These are phyloP conservation scores for Emmelina monodactyla DNA, from an alignment of 2,888 invertebrate genomes.

Conservation along the genomic window DNA sequence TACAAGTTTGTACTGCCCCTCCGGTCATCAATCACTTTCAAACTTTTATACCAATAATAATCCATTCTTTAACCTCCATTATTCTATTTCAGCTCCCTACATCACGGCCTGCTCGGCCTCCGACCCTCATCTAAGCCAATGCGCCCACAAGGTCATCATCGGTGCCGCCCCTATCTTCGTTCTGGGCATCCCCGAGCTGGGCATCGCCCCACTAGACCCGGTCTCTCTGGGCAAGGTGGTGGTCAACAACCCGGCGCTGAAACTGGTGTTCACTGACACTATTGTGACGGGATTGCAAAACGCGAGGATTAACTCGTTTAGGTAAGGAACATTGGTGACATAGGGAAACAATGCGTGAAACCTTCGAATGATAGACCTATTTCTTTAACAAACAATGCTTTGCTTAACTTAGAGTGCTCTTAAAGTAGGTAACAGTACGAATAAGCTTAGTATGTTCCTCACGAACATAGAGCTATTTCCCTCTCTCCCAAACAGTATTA, in stretches of 20 bases:
- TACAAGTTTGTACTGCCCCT: neutral
- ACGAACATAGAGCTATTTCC: no score
- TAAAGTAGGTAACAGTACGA: no score
- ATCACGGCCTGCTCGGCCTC: constrained; percentile 50
- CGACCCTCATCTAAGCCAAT: constrained; percentile 43
- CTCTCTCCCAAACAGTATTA: no score
- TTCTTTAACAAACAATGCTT: no score
- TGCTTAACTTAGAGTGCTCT: no score
- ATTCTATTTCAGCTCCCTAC: constrained; percentile 40
- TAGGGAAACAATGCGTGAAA: no score
- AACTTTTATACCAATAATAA: neutral
- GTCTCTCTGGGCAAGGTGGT: constrained; percentile 47
- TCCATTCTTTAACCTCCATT: neutral
- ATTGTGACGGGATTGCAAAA: constrained; percentile 48
- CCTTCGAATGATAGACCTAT: no score
- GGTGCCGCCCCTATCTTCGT: constrained; percentile 37
- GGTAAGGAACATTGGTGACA: constrained; percentile 40
- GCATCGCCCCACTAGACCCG: constrained; percentile 55
- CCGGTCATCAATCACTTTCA: neutral
- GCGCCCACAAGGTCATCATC: constrained; percentile 36
- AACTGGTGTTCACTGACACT: constrained; percentile 49
- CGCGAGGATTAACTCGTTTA: constrained; percentile 41
- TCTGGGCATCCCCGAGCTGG: constrained; percentile 51
- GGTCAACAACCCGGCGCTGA: constrained; percentile 48
- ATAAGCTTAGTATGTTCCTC: no score